These are phyloP conservation scores for Andrena trimmerana DNA, from an alignment of 2,888 invertebrate genomes.

Conservation along the genomic window DNA sequence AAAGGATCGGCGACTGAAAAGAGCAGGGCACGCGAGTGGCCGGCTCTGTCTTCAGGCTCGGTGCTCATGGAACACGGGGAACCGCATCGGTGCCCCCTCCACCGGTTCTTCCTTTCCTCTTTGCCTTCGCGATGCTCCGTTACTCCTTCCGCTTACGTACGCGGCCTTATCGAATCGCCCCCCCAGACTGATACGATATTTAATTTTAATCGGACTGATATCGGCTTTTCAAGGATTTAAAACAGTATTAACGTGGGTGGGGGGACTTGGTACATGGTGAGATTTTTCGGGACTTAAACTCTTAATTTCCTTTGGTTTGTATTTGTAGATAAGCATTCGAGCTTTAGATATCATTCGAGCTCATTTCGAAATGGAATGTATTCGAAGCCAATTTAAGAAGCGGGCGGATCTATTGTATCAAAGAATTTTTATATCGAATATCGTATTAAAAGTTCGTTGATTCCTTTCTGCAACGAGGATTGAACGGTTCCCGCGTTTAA, in stretches of 20 bases:
- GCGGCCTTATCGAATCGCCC: slow-evolving; percentile 25
- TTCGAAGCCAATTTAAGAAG: not conserved
- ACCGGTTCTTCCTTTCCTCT: slow-evolving; percentile 42
- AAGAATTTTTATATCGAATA: too few species aligned
- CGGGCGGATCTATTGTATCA: too few species aligned
- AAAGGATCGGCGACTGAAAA: slow-evolving; percentile 52
- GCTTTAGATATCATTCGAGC: too few species aligned
- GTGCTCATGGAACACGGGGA: slow-evolving; percentile 51
- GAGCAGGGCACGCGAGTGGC: slow-evolving; percentile 63
- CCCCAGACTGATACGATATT: not conserved
- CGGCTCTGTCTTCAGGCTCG: slow-evolving; percentile 57
- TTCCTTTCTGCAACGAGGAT: too few species aligned
- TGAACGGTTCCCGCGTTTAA: too few species aligned
- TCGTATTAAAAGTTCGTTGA: too few species aligned
- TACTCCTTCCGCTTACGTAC: slow-evolving; percentile 50
- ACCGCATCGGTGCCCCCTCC: slow-evolving; percentile 59
- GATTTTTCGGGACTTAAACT: too few species aligned
- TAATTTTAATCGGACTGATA: slow-evolving; percentile 1
- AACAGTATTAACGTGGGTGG: too few species aligned
- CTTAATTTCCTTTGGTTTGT: too few species aligned
- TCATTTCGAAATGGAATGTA: not conserved
- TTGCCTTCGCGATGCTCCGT: slow-evolving; percentile 55
- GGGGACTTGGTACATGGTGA: too few species aligned
- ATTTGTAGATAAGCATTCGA: too few species aligned
- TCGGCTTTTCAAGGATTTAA: not conserved